Conservation (phyloP, 2,113 vertebrate species). For the Fukomys damarensis region DNA sequence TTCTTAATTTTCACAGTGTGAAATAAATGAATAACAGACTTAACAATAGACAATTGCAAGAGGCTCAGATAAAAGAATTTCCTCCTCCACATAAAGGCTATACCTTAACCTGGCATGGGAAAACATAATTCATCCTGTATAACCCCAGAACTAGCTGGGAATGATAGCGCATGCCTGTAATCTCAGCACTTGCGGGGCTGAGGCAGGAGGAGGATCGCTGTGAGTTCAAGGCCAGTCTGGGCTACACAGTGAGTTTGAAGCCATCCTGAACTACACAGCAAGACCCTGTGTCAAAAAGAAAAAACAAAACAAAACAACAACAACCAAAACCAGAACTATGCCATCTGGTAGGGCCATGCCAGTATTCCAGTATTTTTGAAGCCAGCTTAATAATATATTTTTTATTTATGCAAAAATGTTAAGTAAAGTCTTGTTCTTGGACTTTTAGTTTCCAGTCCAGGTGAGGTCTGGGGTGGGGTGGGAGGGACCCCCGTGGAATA, state of each 20-base stretch:
- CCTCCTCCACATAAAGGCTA: background rate
- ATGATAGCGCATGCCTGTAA: too few species aligned
- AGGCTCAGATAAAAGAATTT: background rate
- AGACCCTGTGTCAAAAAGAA: too few species aligned
- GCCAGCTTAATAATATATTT: background rate
- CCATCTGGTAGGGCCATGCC: background rate
- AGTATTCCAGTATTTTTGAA: background rate
- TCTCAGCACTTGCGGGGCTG: too few species aligned
- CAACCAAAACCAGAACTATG: too few species aligned
- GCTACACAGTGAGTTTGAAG: too few species aligned
- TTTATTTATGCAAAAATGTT: background rate
- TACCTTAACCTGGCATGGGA: background rate
- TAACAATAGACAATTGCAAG: background rate
- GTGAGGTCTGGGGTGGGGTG: too few species aligned
- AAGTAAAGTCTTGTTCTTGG: background rate
- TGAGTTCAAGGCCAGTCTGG: too few species aligned
- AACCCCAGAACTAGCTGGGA: background rate
- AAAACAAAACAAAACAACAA: too few species aligned
- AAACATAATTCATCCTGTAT: background rate
- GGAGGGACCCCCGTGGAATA: background rate
- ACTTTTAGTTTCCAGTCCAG: background rate
- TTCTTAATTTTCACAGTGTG: slow-evolving; percentile 41
- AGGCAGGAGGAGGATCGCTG: too few species aligned
- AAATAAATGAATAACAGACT: background rate
- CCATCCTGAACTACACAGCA: too few species aligned